A percentile compares a stretch with the other conserved stretches of the same genome.
Conservation (phyloP, 2,797 vertebrate genomes). For the Falco columbarius region DNA sequence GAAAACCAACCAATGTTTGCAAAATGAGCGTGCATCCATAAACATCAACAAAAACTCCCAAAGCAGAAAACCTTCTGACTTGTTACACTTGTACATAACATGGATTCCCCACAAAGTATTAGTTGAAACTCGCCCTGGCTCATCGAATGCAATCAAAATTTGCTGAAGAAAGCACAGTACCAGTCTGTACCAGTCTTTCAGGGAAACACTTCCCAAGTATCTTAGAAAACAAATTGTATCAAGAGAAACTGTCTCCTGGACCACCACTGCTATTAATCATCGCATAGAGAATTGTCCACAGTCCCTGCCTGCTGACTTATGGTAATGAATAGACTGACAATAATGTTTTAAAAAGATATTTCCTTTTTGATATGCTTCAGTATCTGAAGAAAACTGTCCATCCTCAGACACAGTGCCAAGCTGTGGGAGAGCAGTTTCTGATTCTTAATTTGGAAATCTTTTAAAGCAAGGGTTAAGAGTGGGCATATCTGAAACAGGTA, state of each 20-base stretch:
- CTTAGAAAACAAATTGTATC: background rate
- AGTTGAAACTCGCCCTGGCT: background rate
- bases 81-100: background rate
- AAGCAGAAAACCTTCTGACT: background rate
- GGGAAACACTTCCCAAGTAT: background rate
- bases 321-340: background rate
- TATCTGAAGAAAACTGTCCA: background rate
- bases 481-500: background rate
- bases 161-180: background rate
- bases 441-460: background rate
- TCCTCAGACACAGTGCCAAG: background rate
- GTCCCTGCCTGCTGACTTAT: background rate
- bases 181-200: background rate
- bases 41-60: background rate
- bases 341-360: background rate
- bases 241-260: background rate
- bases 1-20: background rate
- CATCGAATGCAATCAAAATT: background rate
- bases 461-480: background rate
- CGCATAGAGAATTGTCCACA: accelerated
- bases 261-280: background rate
- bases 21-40: background rate
- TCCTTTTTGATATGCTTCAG: background rate
- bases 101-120: background rate
- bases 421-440: background rate